Evolutionary conservation across 2,797 vertebrate species (phyloP), one percentile per base, ranked within the genome.

Genomic region (Ptychobarbus kaznakovi): DNA sequence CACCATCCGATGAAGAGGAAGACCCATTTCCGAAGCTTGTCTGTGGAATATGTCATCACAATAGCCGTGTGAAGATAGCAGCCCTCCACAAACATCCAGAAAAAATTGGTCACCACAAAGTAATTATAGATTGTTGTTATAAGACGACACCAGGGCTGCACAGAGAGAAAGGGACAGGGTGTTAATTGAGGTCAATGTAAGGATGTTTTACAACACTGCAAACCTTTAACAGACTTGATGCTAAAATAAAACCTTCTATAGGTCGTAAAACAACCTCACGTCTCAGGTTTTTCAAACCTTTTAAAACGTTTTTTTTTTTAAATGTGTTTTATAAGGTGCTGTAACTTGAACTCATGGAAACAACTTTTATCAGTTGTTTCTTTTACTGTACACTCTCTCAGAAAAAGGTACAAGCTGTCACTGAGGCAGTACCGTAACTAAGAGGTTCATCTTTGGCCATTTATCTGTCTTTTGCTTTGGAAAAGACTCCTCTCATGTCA

Each of bases 11-110:
- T 97, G 94, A 98, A 98, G 87, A 99, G 97, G 91, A 99, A 99
- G 81, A 98, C 96, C 97, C 98, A 97, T 91, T 99, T 99, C 80
- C 95, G 93, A 70, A 99, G 96, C 89, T 96, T 97, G 88, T 99
- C 97, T 0, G 98, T 99, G 44, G 98, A 99, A 87, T 99, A 99
- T 15, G 98, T 98, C 98, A 99, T 98, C 66, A 98, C 98, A 7
- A 99, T 97, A 75, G 98, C 98, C 0, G 97, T 99, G 92, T 99
- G 98, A 49, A 99, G 97, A 92, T 99, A 99, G 91, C 98, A 99
- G 84, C 98, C 98, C 92, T 99, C 98, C 42, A 97, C 98, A 86
- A 99, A 99, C 98, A 99, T 99, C 98, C 98, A 99, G 94, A 99
- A 99, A 91, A 99, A 99, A 92, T 99, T 99, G 32, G 98, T 99